These are phyloP conservation scores for Dicrostonyx torquatus DNA, from an alignment of 2,797 vertebrate species.

Conservation along the genomic window DNA sequence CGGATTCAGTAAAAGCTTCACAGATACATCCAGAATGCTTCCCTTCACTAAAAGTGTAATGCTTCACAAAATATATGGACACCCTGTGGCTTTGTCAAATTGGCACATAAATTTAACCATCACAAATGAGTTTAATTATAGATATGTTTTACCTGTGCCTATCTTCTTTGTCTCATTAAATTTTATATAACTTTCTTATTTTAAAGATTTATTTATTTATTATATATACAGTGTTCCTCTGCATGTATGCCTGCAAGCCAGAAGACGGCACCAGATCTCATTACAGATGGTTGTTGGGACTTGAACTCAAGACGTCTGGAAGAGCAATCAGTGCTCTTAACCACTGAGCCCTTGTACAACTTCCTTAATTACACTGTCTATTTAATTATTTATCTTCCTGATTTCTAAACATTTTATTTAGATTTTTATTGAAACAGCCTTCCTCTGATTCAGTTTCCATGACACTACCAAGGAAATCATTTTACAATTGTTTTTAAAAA, in stretches of 20 bases:
- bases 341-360: neutral
- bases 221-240: no score
- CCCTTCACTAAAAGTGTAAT: neutral
- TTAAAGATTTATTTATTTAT: no score
- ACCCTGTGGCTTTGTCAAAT: neutral
- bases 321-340: no score
- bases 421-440: neutral
- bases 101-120: neutral
- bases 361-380: neutral
- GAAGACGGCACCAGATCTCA: no score
- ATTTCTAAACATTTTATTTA: slow-evolving; percentile 38
- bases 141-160: neutral
- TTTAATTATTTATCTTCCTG: neutral
- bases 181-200: neutral
- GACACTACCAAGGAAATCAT: neutral
- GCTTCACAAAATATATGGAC: neutral
- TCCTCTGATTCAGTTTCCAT: neutral
- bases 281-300: no score
- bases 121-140: neutral
- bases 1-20: neutral
- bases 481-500: neutral
- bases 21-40: neutral
- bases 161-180: neutral
- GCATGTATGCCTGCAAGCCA: no score
- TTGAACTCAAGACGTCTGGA: no score